phyloP scores from a whole-genome alignment of 1,140 invertebrate genomes.

The Meteorus sp. region DNA sequence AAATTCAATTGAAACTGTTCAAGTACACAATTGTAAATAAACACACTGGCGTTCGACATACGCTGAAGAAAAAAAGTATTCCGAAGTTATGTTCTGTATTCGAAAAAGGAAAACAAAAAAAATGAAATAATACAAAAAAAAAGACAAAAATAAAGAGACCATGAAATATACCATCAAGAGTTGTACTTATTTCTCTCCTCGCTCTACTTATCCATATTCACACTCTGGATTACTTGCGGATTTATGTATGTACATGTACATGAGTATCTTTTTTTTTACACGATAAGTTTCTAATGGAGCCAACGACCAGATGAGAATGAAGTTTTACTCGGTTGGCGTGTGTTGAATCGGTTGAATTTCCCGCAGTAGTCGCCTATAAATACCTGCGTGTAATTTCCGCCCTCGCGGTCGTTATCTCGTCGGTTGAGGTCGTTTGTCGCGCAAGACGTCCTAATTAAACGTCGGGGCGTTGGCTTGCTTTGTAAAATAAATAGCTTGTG shows the following conservation, averaged over 20 bases:
- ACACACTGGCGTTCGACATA: conserved; percentile 34
- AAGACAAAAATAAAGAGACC: conserved; percentile 37
- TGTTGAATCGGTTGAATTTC: not conserved
- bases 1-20: not conserved
- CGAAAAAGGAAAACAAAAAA: conserved; percentile 45
- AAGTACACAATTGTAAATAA: conserved; percentile 42
- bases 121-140: conserved; percentile 41
- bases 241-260: no score
- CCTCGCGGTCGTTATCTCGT: conserved; percentile 15
- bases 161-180: conserved; percentile 41
- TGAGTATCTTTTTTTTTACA: no score
- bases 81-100: conserved; percentile 50
- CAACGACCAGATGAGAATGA: conserved; percentile 3
- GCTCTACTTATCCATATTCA: no score
- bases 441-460: conserved; percentile 28
- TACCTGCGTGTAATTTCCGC: conserved; percentile 30
- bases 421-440: conserved; percentile 19
- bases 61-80: conserved; percentile 29
- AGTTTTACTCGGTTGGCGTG: not conserved
- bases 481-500: conserved; percentile 17
- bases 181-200: not conserved
- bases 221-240: no score
- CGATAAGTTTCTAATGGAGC: conserved; percentile 26
- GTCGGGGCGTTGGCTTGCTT: not conserved
- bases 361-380: conserved; percentile 18